Conservation (phyloP, 1,140 invertebrate genomes). For the Drosophila kurseongensis region DNA sequence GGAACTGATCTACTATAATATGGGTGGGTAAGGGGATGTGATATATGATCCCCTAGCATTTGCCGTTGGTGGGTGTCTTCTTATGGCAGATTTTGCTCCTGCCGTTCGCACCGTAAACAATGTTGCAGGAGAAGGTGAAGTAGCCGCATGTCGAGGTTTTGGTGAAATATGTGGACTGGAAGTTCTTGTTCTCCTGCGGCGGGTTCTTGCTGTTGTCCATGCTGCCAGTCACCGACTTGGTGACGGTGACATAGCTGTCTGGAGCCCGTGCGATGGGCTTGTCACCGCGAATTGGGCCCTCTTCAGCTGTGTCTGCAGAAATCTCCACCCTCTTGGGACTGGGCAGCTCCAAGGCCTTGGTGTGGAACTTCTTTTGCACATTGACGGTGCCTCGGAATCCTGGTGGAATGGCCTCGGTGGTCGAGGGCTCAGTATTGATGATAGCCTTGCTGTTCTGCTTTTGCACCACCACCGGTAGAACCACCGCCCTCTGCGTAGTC, state of each 20-base stretch:
- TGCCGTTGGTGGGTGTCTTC: conserved; percentile 85
- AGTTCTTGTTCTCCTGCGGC: conserved; percentile 87
- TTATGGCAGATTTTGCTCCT: conserved; percentile 92
- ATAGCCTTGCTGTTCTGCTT: conserved; percentile 77
- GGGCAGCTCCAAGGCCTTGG: conserved; percentile 71
- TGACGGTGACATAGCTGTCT: conserved; percentile 89
- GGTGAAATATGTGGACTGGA: conserved; percentile 91
- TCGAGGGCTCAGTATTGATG: conserved; percentile 56
- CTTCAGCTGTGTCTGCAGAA: conserved; percentile 74
- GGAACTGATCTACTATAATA: conserved; percentile 45
- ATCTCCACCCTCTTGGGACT: conserved; percentile 58
- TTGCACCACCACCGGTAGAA: conserved; percentile 74
- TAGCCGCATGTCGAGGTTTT: conserved; percentile 94
- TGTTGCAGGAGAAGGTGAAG: conserved; percentile 92
- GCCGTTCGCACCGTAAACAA: conserved; percentile 90
- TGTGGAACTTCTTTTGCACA: conserved; percentile 82
- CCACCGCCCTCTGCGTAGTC: conserved; percentile 82
- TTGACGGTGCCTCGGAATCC: conserved; percentile 83
- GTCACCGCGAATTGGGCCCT: conserved; percentile 67
- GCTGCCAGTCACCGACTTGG: conserved; percentile 91
- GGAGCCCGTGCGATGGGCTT: conserved; percentile 61
- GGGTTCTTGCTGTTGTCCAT: conserved; percentile 86
- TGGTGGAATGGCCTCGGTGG: conserved; percentile 72
- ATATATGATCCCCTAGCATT: conserved; percentile 57
- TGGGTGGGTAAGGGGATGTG: background rate